Evolutionary conservation across 2,797 vertebrate species (phyloP).

Genomic region (Notamacropus eugenii): DNA sequence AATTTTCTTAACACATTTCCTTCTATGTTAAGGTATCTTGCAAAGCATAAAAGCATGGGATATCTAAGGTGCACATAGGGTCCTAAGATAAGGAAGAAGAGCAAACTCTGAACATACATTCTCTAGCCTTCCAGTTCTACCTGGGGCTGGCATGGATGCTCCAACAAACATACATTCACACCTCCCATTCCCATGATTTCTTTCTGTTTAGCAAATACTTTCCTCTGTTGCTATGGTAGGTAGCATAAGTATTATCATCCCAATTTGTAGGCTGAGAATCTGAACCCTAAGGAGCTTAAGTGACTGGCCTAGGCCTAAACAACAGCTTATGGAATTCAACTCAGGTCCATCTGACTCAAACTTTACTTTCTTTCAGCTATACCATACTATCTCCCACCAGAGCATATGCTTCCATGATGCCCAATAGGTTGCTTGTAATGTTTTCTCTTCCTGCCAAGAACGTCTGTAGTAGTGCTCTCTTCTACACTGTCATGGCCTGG

Average conservation of each 20-base stretch:
- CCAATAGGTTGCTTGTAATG: not conserved
- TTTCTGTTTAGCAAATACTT: not conserved
- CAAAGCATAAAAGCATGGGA: not conserved
- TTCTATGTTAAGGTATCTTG: not conserved
- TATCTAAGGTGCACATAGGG: not conserved
- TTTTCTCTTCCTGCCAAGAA: not conserved
- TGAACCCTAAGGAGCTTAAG: not conserved
- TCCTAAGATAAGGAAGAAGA: not conserved
- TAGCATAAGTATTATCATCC: not conserved
- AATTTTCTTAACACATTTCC: not conserved
- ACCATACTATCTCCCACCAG: not conserved
- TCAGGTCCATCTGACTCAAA: not conserved
- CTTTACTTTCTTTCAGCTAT: not conserved
- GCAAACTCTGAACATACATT: not conserved
- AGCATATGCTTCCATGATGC: not conserved
- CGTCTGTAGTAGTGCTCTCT: not conserved
- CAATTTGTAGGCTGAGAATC: not conserved
- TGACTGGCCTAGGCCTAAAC: not conserved
- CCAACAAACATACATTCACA: not conserved
- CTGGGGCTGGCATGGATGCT: not conserved
- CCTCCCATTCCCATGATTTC: fast-evolving
- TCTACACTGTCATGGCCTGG: not conserved
- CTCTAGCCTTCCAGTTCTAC: not conserved
- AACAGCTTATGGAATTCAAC: not conserved
- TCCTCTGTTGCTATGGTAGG: not conserved